Percentiles rank a stretch among this genome's conserved stretches.
Evolutionary conservation across 2,113 vertebrate genomes (phyloP).

Genomic region (Thamnaconus septentrionalis): DNA sequence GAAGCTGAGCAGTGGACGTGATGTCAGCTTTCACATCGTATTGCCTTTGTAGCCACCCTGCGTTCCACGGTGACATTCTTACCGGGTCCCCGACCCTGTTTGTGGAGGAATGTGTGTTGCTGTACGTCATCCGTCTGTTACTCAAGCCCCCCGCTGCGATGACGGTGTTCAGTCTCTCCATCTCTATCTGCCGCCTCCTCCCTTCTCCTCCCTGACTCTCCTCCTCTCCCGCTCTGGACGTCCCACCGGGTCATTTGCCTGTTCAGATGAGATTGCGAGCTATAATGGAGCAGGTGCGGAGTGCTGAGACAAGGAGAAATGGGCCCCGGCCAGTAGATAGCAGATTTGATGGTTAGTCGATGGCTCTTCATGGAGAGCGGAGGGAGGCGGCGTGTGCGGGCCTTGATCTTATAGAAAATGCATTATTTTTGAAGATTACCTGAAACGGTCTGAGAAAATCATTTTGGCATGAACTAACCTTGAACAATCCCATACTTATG

Average conservation of each 20-base stretch:
- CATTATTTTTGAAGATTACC: slow-evolving; percentile 76
- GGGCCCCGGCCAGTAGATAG: slow-evolving; percentile 62
- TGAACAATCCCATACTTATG: slow-evolving; percentile 68
- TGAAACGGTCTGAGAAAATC: slow-evolving; percentile 64
- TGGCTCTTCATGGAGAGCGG: slow-evolving; percentile 59
- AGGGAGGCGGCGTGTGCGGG: slow-evolving; percentile 47
- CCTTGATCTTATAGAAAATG: slow-evolving; percentile 75
- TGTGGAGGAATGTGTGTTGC: background rate
- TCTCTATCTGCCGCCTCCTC: slow-evolving; percentile 1
- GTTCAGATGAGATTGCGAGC: slow-evolving; percentile 79
- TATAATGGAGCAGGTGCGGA: slow-evolving; percentile 79
- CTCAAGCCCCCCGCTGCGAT: slow-evolving; percentile 30
- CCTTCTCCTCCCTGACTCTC: background rate
- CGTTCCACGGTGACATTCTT: too few relatives aligned
- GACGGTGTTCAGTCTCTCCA: background rate
- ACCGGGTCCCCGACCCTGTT: background rate
- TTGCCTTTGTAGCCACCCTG: too few relatives aligned
- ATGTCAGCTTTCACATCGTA: too few relatives aligned
- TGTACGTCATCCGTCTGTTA: slow-evolving; percentile 10
- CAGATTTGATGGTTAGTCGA: slow-evolving; percentile 81
- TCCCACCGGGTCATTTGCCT: slow-evolving; percentile 75
- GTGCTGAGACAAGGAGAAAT: slow-evolving; percentile 81
- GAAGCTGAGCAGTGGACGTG: too few relatives aligned
- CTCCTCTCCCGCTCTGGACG: slow-evolving; percentile 19
- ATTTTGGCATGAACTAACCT: slow-evolving; percentile 72